Percentiles rank a stretch among this genome's conserved stretches.
Evolutionary conservation across 2,888 invertebrate genomes (phyloP).

Genomic region (Anaspis maculata): DNA sequence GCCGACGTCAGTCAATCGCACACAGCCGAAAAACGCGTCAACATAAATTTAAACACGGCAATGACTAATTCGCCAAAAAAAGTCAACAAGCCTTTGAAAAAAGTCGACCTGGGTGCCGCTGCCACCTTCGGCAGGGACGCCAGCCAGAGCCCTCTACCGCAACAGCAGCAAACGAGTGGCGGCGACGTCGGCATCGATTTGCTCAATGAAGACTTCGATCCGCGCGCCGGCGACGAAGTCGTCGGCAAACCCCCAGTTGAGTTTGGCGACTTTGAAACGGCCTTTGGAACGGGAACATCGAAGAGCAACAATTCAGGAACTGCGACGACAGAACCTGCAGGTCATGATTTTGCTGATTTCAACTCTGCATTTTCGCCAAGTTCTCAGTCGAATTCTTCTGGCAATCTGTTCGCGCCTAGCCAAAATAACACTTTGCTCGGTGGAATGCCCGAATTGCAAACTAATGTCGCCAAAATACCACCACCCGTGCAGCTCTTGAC

Average conservation of each 20-base stretch:
- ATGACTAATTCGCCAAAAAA: constrained; percentile 39
- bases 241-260: constrained; percentile 40
- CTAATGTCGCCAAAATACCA: constrained; percentile 5
- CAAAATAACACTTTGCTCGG: constrained; percentile 10
- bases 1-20: constrained; percentile 14
- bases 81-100: constrained; percentile 43
- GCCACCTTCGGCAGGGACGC: constrained; percentile 55
- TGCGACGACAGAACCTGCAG: too few relatives aligned
- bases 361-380: constrained; percentile 53
- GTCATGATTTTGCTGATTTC: constrained; percentile 77
- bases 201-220: constrained; percentile 57
- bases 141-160: constrained; percentile 34
- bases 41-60: constrained; percentile 44
- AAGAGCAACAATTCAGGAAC: too few relatives aligned
- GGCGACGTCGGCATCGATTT: too few relatives aligned
- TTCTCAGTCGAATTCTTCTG: too few relatives aligned
- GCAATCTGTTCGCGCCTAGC: too few relatives aligned
- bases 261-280: constrained; percentile 72
- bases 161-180: too few relatives aligned
- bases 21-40: constrained; percentile 33
- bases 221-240: constrained; percentile 41
- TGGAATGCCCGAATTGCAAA: constrained; percentile 11
- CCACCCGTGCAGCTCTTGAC: constrained; percentile 2
- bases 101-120: constrained; percentile 60
- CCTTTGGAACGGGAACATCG: constrained; percentile 47